phyloP scores from a whole-genome alignment of 2,113 vertebrate species.

The Myocastor coypus region DNA sequence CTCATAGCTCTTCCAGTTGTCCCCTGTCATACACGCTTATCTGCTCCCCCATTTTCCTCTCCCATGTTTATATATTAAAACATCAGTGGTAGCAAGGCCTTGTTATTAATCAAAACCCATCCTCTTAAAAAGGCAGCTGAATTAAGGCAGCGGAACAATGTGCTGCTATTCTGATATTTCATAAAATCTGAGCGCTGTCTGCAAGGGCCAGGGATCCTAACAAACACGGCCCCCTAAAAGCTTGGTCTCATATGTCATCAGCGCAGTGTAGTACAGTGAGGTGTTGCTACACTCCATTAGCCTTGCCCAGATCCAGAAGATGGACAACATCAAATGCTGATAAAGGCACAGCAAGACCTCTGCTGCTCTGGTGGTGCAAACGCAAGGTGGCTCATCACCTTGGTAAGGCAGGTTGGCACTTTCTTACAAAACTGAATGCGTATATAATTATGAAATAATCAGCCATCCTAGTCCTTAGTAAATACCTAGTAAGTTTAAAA shows the following conservation, averaged over 20 bases:
- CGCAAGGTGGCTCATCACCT: not conserved
- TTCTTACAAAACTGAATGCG: not conserved
- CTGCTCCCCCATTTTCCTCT: not conserved
- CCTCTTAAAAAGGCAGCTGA: not conserved
- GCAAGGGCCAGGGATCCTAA: not conserved
- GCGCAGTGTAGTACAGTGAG: not conserved
- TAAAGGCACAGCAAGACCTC: not conserved
- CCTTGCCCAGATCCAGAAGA: not conserved
- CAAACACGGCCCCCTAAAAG: not conserved
- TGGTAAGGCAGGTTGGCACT: not conserved
- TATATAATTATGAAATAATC: not conserved
- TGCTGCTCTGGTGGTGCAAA: not conserved
- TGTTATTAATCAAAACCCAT: not conserved
- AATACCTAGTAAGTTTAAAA: not conserved
- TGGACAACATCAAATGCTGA: not conserved
- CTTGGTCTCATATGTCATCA: not conserved
- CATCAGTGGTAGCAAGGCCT: not conserved
- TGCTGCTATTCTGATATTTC: slow-evolving; percentile 26
- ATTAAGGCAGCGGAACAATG: not conserved
- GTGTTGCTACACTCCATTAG: not conserved
- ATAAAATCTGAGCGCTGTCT: not conserved
- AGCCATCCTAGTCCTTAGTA: not conserved
- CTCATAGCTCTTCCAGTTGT: not conserved
- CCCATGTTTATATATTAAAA: not conserved
- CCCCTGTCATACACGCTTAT: fast-evolving